phyloP scores from a whole-genome alignment of 2,113 vertebrate species.

The Lophochroa leadbeateri region DNA sequence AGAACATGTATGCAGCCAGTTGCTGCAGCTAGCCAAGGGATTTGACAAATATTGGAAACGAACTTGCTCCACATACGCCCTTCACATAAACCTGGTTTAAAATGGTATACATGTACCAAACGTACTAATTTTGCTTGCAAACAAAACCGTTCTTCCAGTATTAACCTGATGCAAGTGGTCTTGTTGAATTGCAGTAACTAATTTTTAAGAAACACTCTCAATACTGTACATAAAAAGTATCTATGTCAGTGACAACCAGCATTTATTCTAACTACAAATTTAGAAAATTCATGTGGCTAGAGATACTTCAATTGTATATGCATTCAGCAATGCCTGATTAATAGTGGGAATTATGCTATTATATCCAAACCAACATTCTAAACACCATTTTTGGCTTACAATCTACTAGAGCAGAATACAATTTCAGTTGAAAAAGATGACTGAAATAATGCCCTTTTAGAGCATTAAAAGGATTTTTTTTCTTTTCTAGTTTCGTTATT shows the following conservation, averaged over 20 bases:
- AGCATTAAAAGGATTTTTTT: not conserved
- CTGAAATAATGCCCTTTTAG: not conserved
- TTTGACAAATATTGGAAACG: not conserved
- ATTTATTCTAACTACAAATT: not conserved
- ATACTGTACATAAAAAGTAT: not conserved
- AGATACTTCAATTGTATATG: not conserved
- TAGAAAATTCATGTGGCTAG: not conserved
- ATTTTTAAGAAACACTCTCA: not conserved
- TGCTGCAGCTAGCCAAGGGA: not conserved
- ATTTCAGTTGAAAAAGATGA: not conserved
- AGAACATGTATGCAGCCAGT: not conserved
- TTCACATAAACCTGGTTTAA: not conserved
- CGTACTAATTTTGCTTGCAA: not conserved
- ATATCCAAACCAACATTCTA: not conserved
- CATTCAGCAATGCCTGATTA: not conserved
- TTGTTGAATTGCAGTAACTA: not conserved
- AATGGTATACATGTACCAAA: not conserved
- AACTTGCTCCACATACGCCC: not conserved
- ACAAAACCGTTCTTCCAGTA: not conserved
- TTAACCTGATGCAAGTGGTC: not conserved
- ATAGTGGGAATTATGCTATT: not conserved
- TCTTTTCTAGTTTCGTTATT: not conserved
- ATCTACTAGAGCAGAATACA: not conserved
- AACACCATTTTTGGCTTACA: not conserved
- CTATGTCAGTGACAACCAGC: not conserved